Evolutionary conservation across 2,888 invertebrate species (phyloP), one percentile per base, ranked within the genome.

Genomic region (Sisyra terminalis): DNA sequence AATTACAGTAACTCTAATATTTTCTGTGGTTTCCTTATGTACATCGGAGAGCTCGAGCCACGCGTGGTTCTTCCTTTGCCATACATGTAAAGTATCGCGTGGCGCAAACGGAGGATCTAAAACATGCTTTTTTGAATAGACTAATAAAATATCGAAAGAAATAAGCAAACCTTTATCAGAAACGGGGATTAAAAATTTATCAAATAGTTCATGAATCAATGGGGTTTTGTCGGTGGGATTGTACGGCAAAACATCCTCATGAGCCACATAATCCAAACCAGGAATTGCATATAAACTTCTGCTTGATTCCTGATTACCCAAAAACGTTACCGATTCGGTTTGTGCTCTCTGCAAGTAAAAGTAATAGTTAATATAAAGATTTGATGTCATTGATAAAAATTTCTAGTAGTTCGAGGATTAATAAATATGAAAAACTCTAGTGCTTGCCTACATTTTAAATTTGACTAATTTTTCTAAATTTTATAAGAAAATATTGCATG

Each of bases 11-110:
- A 99, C 88, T 39, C 96, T 71, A 48, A 96, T 81, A 58, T 85
- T 82, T 63, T 98, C 94, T 0, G 97, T 97, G 1, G 94, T 94
- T 67, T 97, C 94, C 53, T 89, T 85, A 59, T 96, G 94, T 7
- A 97, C 96, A 63, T 94, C 93, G 29, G 93, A 92, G 45, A 97
- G 64, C 58, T 96, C 93, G 32, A 97, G 61, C 93, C 93, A 96
- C 0, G 94, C 92, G 59, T 94, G 90, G 65, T 96, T 94, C 59
- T 93, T 92, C 55, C 93, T 89, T 61, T 94, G 94, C 93, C 96
- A 97, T 1, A 90, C 88, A 51, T 80, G 74, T 2, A 96, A 65
- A 0, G 92, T 92, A 55, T 94, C 93, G 61, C 89, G 83, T 0
- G 88, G 79, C 47, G 76, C 70, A 63, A 87, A 92, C 1, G 87